Evolutionary conservation across 1,140 invertebrate species (phyloP), one percentile per base, ranked within the genome.

Genomic region (Venustaconcha ellipsiformis): DNA sequence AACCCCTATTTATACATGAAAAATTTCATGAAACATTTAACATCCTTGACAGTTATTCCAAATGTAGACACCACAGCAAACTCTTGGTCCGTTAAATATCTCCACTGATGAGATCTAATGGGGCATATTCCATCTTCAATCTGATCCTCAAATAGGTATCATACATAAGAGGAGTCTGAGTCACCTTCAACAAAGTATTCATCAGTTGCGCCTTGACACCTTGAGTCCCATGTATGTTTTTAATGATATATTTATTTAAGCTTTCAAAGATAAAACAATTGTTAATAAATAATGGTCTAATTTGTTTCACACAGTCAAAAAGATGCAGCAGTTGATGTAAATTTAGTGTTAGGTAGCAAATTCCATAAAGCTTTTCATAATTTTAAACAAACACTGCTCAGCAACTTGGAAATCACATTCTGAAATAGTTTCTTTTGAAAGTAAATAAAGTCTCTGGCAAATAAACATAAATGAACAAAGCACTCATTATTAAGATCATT

Each of bases 241-340:
- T 79, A 13, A 79, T 26, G 60, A 79, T 76, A 66, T n/a, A 79
- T 14, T 73, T 73, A 79, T 79, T 79, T 17, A 79, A 65, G 66
- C 76, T 73, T 73, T 79, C 78, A 75, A 79, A 79, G 30, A 79
- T 75, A 57, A 81, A 81, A 67, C 80, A 81, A 37, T 74, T 76
- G 57, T 81, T 78, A 60, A 73, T 77, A 78, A 58, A 81, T n/a
- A 81, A 66, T 23, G 78, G 80, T n/a, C 80, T 77, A 26, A 68
- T 78, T 56, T 76, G 23, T 58, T 70, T 5, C 11, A 81, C 80
- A 60, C 65, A 70, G 57, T 79, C 77, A 14, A 56, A n/a, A 12
- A 79, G 57, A 76, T 81, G 80, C 15, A 81, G 20, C 1, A 81
- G 20, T 26, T 75, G 72, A 72, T 81, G 74, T 26, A 74, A 18